Evolutionary conservation across 2,797 vertebrate species (phyloP).

Genomic region (Sarcoramphus papa): DNA sequence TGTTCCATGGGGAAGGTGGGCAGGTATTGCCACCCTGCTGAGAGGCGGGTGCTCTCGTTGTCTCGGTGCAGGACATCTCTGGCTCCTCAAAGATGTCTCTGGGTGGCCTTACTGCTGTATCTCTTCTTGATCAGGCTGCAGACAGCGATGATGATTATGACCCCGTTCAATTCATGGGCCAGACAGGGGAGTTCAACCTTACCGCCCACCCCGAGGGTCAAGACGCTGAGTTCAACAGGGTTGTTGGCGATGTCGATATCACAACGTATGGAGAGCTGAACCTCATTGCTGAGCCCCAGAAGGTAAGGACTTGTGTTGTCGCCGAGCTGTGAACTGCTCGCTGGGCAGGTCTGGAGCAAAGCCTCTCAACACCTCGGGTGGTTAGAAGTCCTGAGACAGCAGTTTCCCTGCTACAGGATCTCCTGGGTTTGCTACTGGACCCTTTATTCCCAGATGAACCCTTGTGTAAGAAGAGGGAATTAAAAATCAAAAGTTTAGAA

Average conservation of each 20-base stretch:
- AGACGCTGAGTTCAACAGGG: not conserved
- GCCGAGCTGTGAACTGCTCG: not conserved
- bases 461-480: not conserved
- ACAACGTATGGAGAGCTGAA: conserved; percentile 81
- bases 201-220: conserved; percentile 39
- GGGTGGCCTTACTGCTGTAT: not conserved
- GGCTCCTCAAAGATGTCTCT: not conserved
- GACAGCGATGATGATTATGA: conserved; percentile 83
- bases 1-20: not conserved
- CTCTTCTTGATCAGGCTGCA: conserved; percentile 63
- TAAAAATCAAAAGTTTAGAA: not conserved
- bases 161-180: conserved; percentile 46
- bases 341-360: not conserved
- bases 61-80: not conserved
- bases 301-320: conserved; percentile 64
- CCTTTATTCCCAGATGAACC: not conserved
- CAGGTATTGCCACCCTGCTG: too few species aligned
- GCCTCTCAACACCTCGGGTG: not conserved
- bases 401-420: not conserved
- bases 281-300: conserved; percentile 87
- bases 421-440: not conserved
- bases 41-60: not conserved
- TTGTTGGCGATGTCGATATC: conserved; percentile 21
- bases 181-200: conserved; percentile 56
- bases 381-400: not conserved